Conservation (phyloP, 2,113 vertebrate species). For the Cryptomyrus ogoouensis region DNA sequence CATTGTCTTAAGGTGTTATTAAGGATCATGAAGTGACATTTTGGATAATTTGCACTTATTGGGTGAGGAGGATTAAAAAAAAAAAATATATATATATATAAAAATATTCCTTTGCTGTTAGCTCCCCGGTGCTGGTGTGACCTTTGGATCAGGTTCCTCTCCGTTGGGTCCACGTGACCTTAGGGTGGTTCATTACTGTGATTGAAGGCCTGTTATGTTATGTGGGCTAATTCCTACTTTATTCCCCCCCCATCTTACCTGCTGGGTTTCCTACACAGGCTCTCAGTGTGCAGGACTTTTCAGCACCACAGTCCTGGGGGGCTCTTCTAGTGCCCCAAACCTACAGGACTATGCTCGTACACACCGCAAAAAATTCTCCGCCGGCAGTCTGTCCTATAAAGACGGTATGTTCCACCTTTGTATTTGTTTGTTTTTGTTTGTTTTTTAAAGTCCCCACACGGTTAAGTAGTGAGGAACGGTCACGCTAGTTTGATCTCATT, state of each 20-base stretch:
- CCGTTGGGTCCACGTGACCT: constrained; percentile 11
- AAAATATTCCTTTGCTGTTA: neutral
- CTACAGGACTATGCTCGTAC: constrained; percentile 98
- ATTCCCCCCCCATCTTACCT: constrained; percentile 51
- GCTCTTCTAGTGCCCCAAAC: constrained; percentile 98
- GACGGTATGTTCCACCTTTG: constrained; percentile 79
- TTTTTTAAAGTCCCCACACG: neutral
- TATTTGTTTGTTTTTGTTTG: neutral
- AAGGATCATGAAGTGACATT: neutral
- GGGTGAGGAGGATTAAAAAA: neutral
- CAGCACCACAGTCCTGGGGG: constrained; percentile 98
- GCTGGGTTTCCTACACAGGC: constrained; percentile 68
- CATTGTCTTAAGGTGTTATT: neutral
- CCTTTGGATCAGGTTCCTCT: neutral
- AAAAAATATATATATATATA: neutral
- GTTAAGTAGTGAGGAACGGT: constrained; percentile 2
- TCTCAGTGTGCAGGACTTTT: constrained; percentile 98
- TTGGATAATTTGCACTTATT: neutral
- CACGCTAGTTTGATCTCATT: neutral
- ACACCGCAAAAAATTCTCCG: constrained; percentile 95
- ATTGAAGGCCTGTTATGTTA: constrained; percentile 64
- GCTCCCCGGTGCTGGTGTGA: neutral
- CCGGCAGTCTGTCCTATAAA: constrained; percentile 90
- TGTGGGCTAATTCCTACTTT: constrained; percentile 65
- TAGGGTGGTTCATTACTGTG: constrained; percentile 35